phyloP scores from a whole-genome alignment of 53 echinoderm and acorn worm species.

The Holothuria scabra region DNA sequence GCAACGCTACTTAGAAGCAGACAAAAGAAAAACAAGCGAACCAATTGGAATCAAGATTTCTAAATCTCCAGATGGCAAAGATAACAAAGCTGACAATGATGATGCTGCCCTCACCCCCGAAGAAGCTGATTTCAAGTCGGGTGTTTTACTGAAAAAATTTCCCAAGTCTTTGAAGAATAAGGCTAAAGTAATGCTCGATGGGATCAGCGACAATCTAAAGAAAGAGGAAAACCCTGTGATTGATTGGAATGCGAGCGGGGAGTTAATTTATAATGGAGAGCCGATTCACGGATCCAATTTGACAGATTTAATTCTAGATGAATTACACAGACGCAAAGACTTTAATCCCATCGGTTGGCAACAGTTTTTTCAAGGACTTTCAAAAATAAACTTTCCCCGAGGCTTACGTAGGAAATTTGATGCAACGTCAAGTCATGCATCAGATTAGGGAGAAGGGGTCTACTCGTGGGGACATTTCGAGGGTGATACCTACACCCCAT shows the following conservation, averaged over 20 bases:
- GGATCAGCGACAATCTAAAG: not conserved
- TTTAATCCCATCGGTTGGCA: slow-evolving; percentile 56
- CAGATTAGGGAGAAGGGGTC: slow-evolving; percentile 38
- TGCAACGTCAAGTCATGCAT: slow-evolving; percentile 36
- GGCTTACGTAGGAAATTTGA: slow-evolving; percentile 49
- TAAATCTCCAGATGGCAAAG: not conserved
- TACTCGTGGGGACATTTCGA: not conserved
- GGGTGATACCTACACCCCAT: not conserved
- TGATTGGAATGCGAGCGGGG: slow-evolving; percentile 50
- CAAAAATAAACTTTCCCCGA: slow-evolving; percentile 51
- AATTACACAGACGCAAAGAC: slow-evolving; percentile 44
- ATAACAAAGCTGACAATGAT: too few species aligned
- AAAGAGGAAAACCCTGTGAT: not conserved
- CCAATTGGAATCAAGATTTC: too few species aligned
- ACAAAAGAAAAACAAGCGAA: not conserved
- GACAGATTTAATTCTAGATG: slow-evolving; percentile 53
- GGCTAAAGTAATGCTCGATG: not conserved
- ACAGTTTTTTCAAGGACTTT: slow-evolving; percentile 46
- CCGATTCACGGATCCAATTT: slow-evolving; percentile 53
- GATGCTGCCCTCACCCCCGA: too few species aligned
- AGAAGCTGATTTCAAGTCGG: not conserved
- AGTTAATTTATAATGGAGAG: slow-evolving; percentile 37
- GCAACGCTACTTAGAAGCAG: slow-evolving; percentile 48
- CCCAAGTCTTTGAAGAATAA: slow-evolving; percentile 5
- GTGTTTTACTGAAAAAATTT: not conserved